Conservation (phyloP, 2,888 invertebrate genomes). For the Odontocerum albicorne region DNA sequence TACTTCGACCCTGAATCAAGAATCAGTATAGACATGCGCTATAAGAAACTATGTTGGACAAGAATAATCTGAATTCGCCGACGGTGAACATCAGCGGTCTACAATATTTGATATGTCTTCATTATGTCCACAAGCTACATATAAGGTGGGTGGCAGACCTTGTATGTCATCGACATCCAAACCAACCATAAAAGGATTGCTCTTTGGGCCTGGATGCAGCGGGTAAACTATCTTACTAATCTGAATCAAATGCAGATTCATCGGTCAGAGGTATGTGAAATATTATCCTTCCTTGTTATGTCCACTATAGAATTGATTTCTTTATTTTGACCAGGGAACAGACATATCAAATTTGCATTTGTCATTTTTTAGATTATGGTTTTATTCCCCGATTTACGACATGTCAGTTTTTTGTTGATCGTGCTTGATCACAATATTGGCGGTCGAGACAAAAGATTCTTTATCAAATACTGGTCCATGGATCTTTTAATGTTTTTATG, state of each 20-base stretch:
- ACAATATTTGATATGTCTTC: slow-evolving; percentile 26
- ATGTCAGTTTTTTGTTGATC: background rate
- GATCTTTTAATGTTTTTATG: too few relatives aligned
- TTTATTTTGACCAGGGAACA: background rate
- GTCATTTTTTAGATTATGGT: too few relatives aligned
- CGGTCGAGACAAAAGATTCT: background rate
- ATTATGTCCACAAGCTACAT: slow-evolving; percentile 25
- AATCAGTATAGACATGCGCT: slow-evolving; percentile 8
- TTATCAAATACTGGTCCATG: too few relatives aligned
- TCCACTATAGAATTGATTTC: too few relatives aligned
- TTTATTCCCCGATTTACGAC: too few relatives aligned
- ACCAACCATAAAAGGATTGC: background rate
- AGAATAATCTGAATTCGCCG: slow-evolving; percentile 12
- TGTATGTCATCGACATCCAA: slow-evolving; percentile 26
- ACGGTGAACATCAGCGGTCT: background rate
- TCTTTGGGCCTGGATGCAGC: background rate
- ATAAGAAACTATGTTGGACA: slow-evolving; percentile 22
- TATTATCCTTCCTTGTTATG: too few relatives aligned
- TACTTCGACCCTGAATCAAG: too few relatives aligned
- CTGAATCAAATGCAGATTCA: too few relatives aligned
- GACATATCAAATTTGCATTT: background rate
- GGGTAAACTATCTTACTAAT: too few relatives aligned
- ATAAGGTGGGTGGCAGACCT: slow-evolving; percentile 34
- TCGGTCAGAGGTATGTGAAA: too few relatives aligned
- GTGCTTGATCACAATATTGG: background rate